Evolutionary conservation across 2,113 vertebrate genomes (phyloP).

Genomic region (Melierax canorus): DNA sequence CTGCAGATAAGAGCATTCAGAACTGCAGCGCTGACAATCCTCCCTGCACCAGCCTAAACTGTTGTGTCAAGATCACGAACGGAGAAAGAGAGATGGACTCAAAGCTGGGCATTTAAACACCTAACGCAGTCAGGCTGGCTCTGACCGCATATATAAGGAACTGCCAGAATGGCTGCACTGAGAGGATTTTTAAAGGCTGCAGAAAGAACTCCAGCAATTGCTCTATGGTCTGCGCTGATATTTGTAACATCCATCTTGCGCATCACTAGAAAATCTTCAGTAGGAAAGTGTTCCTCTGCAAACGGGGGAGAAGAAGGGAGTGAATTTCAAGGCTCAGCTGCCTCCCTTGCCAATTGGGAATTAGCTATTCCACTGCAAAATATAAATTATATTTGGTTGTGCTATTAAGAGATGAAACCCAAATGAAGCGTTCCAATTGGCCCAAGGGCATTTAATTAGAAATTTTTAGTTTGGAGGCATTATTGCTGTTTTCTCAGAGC

Average conservation of each 20-base stretch:
- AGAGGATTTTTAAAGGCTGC: constrained; percentile 6
- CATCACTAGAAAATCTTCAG: neutral
- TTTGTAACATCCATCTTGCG: neutral
- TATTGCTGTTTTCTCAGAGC: neutral
- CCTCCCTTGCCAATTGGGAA: neutral
- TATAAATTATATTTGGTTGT: neutral
- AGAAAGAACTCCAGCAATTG: neutral
- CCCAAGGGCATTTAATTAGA: neutral
- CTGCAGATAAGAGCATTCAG: constrained; percentile 46
- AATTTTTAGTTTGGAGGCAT: neutral
- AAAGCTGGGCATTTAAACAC: neutral
- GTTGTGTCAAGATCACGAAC: constrained; percentile 12
- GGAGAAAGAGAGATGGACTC: neutral
- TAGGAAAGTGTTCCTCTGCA: neutral
- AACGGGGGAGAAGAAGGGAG: neutral
- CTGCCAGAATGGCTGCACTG: neutral
- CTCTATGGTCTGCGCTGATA: neutral
- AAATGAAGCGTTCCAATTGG: neutral
- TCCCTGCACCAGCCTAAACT: constrained; percentile 41
- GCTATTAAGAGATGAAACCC: neutral
- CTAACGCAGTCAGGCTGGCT: neutral
- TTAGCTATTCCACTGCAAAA: neutral
- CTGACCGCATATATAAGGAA: neutral
- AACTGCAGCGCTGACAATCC: constrained; percentile 28
- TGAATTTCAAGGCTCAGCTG: neutral